A percentile compares a stretch with the other conserved stretches of the same genome.
These are phyloP conservation scores for Caenorhabditis latens DNA, from an alignment of 1,140 invertebrate genomes.

Conservation along the genomic window DNA sequence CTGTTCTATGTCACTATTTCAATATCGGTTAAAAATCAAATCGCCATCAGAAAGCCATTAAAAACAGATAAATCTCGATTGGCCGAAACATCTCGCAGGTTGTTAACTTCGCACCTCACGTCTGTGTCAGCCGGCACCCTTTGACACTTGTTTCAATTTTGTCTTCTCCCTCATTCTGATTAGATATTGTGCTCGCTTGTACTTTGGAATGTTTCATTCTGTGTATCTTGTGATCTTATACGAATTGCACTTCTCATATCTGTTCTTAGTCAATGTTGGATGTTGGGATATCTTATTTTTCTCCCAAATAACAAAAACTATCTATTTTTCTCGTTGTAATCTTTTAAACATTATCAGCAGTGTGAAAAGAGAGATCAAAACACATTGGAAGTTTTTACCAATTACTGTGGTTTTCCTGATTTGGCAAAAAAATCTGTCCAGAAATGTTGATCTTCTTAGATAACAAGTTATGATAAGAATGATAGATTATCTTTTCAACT, in stretches of 20 bases:
- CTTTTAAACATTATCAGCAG: neutral
- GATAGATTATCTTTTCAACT: neutral
- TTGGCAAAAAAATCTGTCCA: neutral
- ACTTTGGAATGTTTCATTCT: conserved; percentile 27
- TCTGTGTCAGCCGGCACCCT: neutral
- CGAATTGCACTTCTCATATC: neutral
- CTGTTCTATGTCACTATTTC: neutral
- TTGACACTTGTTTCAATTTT: neutral
- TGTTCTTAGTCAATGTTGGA: neutral
- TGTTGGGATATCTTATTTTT: neutral
- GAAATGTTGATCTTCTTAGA: neutral
- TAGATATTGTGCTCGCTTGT: neutral
- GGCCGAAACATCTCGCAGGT: conserved; percentile 6
- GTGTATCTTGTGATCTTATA: neutral
- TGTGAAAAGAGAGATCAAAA: neutral
- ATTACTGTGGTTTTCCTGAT: neutral
- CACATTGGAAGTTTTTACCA: neutral
- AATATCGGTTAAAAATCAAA: neutral
- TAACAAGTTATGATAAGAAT: neutral
- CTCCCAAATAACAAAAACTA: neutral
- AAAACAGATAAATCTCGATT: conserved; percentile 47
- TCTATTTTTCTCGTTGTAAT: neutral
- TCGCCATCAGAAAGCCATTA: neutral
- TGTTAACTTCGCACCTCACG: conserved; percentile 34
- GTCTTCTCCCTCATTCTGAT: neutral